Evolutionary conservation across 2,113 vertebrate genomes (phyloP), one percentile per base, ranked within the genome.

Genomic region (Coptodon rendalli): DNA sequence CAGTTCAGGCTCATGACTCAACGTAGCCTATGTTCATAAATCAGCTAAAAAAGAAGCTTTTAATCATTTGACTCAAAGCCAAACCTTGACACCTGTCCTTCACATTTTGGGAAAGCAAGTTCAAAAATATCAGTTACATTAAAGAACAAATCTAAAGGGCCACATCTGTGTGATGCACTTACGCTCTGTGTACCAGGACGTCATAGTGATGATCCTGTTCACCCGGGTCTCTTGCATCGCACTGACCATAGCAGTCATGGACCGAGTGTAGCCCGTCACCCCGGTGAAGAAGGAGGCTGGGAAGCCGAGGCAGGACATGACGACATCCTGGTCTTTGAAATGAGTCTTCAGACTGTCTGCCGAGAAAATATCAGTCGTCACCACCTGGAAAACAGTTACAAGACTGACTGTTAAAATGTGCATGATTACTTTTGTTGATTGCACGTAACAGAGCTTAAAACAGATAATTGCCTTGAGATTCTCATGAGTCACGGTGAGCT

Each of bases 111-210:
- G 68, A 45, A 27, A 17, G 52, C 0, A 48, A 48, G 43, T 0
- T 76, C 0, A 48, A 34, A 66, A 68, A 68, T 22, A 38, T 68
- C 19, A 68, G 19, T 13, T 38, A 68, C 34, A 5, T 68, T 3
- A 68, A 66, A 38, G 22, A 79, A 29, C 5, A 48, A 53, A 43
- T 10, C 22, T 76, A 1, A 73, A 48, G 9, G 40, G 22, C 9
- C 13, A 45, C 38, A 73, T 73, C 34, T 10, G 17, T 22, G 59
- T 16, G 2, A 17, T 73, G n/a, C 48, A 95, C 97, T 96, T 92
- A 97, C 96, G 94, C 1, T 96, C 95, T 5, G 97, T 97, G 89
- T 96, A 97, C 97, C 97, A 97, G 27, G 97, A 97, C 9, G 96
- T 96, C 97, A 97, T 97, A 80, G 95, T 85, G 86, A 97, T 94